These are phyloP conservation scores for Pithys albifrons DNA, from an alignment of 2,113 vertebrate genomes.

Conservation along the genomic window DNA sequence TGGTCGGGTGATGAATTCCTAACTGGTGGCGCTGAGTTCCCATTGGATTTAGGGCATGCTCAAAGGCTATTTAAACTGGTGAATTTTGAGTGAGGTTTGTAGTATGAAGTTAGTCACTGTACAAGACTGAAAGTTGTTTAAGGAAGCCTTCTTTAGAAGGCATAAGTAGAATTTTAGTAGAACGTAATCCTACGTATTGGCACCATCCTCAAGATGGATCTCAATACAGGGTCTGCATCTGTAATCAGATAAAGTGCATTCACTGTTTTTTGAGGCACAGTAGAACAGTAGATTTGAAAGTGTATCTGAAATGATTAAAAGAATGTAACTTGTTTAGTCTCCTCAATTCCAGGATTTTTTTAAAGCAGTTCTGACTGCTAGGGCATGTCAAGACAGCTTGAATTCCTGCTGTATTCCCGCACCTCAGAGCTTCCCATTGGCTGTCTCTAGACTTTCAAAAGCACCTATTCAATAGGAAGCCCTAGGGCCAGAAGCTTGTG, in stretches of 20 bases:
- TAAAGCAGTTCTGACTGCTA: background rate
- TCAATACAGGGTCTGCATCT: background rate
- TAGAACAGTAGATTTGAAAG: background rate
- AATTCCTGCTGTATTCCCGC: conserved; percentile 46
- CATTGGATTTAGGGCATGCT: background rate
- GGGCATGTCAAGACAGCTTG: conserved; percentile 30
- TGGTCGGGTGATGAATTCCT: background rate
- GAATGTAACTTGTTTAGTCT: conserved; percentile 20
- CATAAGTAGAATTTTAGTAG: background rate
- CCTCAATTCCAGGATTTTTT: background rate
- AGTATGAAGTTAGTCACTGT: background rate
- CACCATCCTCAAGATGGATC: background rate
- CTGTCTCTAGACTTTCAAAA: conserved; percentile 15
- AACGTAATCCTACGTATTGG: background rate
- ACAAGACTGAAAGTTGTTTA: background rate
- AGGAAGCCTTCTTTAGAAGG: background rate
- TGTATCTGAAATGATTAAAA: conserved; percentile 34
- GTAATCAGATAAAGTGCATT: background rate
- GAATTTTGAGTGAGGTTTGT: background rate
- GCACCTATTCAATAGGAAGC: conserved; percentile 1
- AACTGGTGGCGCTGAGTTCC: background rate
- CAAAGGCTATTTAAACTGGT: background rate
- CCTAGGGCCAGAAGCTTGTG: conserved; percentile 8
- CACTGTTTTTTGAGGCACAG: background rate
- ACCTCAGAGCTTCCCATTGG: conserved; percentile 19